Percentiles rank a stretch among this genome's conserved stretches.
Evolutionary conservation across 1,140 invertebrate species (phyloP).

Genomic region (Philotrypesis tridentata): DNA sequence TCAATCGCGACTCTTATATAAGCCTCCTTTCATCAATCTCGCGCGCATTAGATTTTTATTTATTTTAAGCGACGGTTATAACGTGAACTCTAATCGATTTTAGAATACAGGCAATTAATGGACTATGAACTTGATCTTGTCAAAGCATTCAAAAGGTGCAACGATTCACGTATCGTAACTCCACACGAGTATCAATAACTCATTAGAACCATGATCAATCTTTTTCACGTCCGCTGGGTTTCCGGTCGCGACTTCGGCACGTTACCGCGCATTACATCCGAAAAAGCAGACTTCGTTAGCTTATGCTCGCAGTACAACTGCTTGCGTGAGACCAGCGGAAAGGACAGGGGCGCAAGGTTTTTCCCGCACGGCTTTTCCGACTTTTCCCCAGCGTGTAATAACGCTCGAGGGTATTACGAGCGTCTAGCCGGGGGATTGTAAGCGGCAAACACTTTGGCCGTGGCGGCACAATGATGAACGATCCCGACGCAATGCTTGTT

Average conservation of each 20-base stretch:
- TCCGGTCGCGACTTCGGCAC: no score
- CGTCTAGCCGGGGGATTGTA: not conserved
- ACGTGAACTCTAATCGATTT: not conserved
- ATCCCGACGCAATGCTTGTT: constrained; percentile 1
- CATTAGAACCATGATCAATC: not conserved
- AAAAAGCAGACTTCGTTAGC: not conserved
- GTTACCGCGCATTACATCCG: not conserved
- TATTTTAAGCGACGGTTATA: not conserved
- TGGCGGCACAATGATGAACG: constrained; percentile 7
- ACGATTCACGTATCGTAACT: not conserved
- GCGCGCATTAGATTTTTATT: not conserved
- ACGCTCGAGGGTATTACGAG: not conserved
- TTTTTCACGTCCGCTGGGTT: not conserved
- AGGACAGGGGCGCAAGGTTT: not conserved
- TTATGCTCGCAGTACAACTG: not conserved
- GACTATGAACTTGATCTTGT: not conserved
- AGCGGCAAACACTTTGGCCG: constrained; percentile 13
- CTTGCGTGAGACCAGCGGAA: not conserved
- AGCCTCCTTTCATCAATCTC: not conserved
- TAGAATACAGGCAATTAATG: not conserved
- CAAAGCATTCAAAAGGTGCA: not conserved
- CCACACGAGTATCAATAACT: not conserved
- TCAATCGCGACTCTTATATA: not conserved
- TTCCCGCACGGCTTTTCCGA: constrained; percentile 1
- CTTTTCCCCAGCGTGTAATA: constrained; percentile 20